Evolutionary conservation across 2,797 vertebrate species (phyloP).

Genomic region (Cacajao melanocephalus): DNA sequence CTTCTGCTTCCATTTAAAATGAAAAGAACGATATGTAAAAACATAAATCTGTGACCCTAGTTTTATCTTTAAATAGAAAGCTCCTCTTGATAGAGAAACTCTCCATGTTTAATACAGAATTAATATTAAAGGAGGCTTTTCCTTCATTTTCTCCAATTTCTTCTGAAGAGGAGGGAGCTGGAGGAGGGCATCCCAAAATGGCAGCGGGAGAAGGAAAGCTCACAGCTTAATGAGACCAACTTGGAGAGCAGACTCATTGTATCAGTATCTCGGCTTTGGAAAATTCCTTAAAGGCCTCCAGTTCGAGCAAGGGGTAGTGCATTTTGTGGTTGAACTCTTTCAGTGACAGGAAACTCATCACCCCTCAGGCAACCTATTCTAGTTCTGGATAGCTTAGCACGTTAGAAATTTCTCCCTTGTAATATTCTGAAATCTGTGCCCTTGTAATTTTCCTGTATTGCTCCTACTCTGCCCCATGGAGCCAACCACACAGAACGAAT

Average conservation of each 20-base stretch:
- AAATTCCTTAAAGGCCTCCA: background rate
- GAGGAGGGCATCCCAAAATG: background rate
- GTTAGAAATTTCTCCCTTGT: background rate
- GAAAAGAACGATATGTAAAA: constrained; percentile 45
- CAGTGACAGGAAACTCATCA: background rate
- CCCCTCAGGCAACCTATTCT: background rate
- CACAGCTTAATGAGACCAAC: background rate
- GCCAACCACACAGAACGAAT: background rate
- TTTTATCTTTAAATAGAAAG: constrained; percentile 42
- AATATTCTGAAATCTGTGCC: background rate
- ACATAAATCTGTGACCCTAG: background rate
- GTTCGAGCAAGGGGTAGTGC: background rate
- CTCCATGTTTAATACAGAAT: background rate
- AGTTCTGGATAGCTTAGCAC: background rate
- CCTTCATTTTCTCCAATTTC: background rate
- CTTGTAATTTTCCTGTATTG: background rate
- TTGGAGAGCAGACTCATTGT: background rate
- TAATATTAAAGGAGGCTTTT: background rate
- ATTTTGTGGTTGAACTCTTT: constrained; percentile 20
- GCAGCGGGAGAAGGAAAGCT: background rate
- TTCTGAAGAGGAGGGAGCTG: background rate
- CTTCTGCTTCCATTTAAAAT: constrained; percentile 31
- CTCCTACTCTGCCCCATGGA: background rate
- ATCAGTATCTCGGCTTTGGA: background rate
- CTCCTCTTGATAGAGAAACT: background rate